phyloP scores from a whole-genome alignment of 1,140 invertebrate genomes.

The Wasmannia auropunctata region DNA sequence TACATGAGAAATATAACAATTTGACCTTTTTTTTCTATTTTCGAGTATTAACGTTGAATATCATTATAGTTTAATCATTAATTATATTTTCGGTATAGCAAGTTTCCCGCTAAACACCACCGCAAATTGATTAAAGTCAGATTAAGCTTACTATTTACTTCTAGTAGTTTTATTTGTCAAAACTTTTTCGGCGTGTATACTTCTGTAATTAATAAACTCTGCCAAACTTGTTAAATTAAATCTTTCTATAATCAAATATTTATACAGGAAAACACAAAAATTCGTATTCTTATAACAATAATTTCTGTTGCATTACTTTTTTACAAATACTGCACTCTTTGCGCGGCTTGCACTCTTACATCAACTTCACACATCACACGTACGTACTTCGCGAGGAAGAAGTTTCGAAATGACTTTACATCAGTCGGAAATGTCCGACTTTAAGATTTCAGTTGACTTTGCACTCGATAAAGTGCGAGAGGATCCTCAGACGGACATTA shows the following conservation, averaged over 20 bases:
- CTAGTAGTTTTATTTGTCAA: slow-evolving; percentile 4
- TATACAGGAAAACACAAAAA: neutral
- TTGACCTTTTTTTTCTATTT: neutral
- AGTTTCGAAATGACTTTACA: slow-evolving; percentile 4
- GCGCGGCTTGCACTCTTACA: too few species aligned
- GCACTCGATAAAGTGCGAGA: slow-evolving; percentile 27
- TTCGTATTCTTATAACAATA: neutral
- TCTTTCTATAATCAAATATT: slow-evolving; percentile 1
- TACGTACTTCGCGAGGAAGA: slow-evolving; percentile 6
- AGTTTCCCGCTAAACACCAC: neutral
- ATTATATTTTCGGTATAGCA: neutral
- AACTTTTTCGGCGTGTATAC: slow-evolving; percentile 29
- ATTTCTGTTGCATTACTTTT: neutral
- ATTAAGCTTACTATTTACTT: slow-evolving; percentile 20
- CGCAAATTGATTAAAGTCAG: slow-evolving; percentile 30
- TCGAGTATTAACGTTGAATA: neutral
- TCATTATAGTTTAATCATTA: neutral
- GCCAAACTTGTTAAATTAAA: slow-evolving; percentile 25
- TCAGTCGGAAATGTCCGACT: neutral
- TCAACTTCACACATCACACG: neutral
- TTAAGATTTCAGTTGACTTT: slow-evolving; percentile 47
- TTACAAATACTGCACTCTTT: neutral
- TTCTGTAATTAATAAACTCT: slow-evolving; percentile 31
- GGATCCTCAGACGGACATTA: slow-evolving; percentile 12
- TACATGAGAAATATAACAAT: neutral